These are phyloP conservation scores for western clawed frog (Xenopus tropicalis) DNA, from an alignment of 2,113 vertebrate species.

Conservation along the genomic window DNA sequence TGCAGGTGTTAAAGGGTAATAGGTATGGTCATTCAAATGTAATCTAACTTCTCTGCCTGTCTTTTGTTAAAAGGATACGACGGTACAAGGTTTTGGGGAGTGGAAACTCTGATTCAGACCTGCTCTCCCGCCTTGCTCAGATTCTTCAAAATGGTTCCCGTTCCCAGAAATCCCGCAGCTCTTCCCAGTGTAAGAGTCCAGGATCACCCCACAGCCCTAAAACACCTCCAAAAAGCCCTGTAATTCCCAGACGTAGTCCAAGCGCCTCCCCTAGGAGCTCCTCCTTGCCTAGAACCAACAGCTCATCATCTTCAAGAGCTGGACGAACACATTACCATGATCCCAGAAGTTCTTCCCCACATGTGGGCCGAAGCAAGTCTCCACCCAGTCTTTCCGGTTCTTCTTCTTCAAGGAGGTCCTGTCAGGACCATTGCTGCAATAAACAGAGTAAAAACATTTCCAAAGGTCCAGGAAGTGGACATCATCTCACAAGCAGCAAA, in stretches of 20 bases:
- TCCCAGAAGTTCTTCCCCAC: conserved; percentile 75
- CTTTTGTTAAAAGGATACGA: conserved; percentile 70
- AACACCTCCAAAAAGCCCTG: conserved; percentile 82
- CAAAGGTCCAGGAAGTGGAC: conserved; percentile 68
- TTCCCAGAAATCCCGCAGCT: conserved; percentile 72
- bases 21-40: conserved; percentile 3
- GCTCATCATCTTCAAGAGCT: conserved; percentile 88
- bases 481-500: conserved; percentile 74
- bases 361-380: conserved; percentile 87
- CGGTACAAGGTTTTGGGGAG: conserved; percentile 88
- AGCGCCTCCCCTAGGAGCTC: conserved; percentile 91
- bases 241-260: conserved; percentile 83
- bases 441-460: conserved; percentile 75
- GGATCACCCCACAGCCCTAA: conserved; percentile 76
- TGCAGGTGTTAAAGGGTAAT: no score
- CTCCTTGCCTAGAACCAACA: conserved; percentile 90
- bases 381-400: conserved; percentile 94
- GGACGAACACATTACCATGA: conserved; percentile 76
- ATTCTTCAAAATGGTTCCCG: conserved; percentile 88
- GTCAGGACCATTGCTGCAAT: conserved; percentile 84
- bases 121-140: conserved; percentile 91
- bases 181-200: conserved; percentile 74
- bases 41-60: conserved; percentile 55
- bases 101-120: conserved; percentile 91
- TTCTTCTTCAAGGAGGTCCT: conserved; percentile 85